Base-by-base conservation (phyloP, 2,797 vertebrate genomes). In the Aotus griseimembra region DNA sequence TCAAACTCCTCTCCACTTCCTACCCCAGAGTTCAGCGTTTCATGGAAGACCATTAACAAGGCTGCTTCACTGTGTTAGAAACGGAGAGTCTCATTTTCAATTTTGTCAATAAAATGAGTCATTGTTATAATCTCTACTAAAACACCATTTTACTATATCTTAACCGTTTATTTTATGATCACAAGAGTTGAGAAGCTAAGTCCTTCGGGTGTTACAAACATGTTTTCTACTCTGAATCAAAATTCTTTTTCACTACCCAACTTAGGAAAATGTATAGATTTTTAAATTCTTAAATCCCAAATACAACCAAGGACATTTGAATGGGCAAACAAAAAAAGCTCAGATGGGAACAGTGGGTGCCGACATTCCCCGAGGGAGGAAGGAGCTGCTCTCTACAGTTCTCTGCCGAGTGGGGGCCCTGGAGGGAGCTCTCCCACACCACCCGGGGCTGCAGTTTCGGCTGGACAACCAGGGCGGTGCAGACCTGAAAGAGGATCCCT, bases 401-500 rank as follows among this genome's bases (percentile, higher is more conserved):
- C 88, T 88, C 67, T 84, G 75, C 72, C 57, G 76, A 93, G 67
- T 1, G 10, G 93, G 95, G 77, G 72, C 84, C 26, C 0, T 10
- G 77, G 39, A 96, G 93, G 97, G 95, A 97, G 93, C 2, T 48
- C 96, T 55, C 46, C 93, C 81, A 76, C 50, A 61, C 30, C 41
- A 73, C 55, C 85, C n/a, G 30, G 94, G 1, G 55, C 85, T 73
- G 91, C 90, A 83, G 95, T 75, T 84, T 92, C 8, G 4, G 88
- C 94, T 64, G 64, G 88, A 97, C 92, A 96, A 96, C 96, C 57
- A 26, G 81, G 89, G 95, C 73, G 93, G 97, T 86, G 76, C 46
- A 4, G 76, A 72, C 96, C 83, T 73, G 94, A 94, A 96, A 98
- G 92, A 61, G 30, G 95, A 96, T 96, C 95, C 95, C 94, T 76